phyloP scores from a whole-genome alignment of 2,888 invertebrate species.

The Serrognathus titanus region DNA sequence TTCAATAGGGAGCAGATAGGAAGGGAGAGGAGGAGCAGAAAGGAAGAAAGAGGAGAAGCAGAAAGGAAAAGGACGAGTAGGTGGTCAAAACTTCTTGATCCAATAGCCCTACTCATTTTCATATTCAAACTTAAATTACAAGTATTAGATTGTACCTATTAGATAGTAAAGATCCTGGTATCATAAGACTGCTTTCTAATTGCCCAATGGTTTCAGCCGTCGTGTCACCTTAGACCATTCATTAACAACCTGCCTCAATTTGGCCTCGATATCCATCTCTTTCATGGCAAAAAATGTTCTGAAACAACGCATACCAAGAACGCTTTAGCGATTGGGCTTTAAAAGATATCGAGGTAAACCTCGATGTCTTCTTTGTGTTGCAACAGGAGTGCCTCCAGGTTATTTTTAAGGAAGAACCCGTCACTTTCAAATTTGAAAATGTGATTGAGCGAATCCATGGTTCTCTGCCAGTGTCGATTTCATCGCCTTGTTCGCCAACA shows the following conservation, averaged over 20 bases:
- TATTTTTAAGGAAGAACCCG: constrained; percentile 90
- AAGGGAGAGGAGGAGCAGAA: no score
- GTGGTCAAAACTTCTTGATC: background rate
- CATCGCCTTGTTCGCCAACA: constrained; percentile 98
- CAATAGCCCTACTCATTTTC: no score
- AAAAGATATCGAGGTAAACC: no score
- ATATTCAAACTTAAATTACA: no score
- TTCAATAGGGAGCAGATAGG: background rate
- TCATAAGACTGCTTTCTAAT: constrained; percentile 95
- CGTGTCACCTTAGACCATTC: constrained; percentile 95
- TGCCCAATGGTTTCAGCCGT: constrained; percentile 94
- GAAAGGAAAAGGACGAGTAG: background rate
- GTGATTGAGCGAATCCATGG: constrained; percentile 81
- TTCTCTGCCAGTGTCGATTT: constrained; percentile 94
- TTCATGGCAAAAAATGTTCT: constrained; percentile 98
- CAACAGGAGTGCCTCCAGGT: constrained; percentile 90
- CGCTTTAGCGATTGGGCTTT: no score
- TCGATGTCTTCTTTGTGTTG: constrained; percentile 96
- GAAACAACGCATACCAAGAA: constrained; percentile 5
- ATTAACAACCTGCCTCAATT: constrained; percentile 88
- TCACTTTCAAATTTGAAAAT: constrained; percentile 90
- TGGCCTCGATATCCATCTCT: constrained; percentile 96
- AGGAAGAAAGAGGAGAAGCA: background rate
- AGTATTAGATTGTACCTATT: constrained; percentile 63
- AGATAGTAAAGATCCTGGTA: constrained; percentile 87